Base-by-base conservation (phyloP, 1,140 invertebrate species). In the Drosophila dunni region DNA sequence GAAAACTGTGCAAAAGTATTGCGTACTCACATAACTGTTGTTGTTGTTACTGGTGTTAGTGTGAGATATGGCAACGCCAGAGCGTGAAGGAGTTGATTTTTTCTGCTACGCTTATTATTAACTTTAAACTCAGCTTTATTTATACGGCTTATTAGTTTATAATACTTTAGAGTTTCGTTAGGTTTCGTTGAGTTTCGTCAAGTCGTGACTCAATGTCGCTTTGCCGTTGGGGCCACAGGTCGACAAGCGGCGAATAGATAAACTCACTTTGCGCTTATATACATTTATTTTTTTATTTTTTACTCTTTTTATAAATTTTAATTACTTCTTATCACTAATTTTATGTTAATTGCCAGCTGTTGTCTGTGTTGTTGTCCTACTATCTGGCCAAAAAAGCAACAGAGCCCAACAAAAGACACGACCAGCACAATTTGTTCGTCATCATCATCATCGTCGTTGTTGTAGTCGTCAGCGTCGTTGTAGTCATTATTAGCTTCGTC, bases 311-410 rank as follows among this genome's bases (percentile, higher is more conserved):
- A 75, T 76, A 74, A 88, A 79, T 83, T 88, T 86, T 86, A 86
- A 86, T 86, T 83, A 86, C 73, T 50, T 13, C 73, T 86, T 86
- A 86, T 86, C 83, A 83, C 79, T 83, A 88, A 88, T 86, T 86
- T 79, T 86, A 86, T 89, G 83, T 80, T 86, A 86, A 86, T 86
- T 79, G 79, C 76, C 83, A 83, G 69, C 83, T 88, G 84, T 75
- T 81, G 79, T 46, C 56, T 33, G 42, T 88, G 83, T 70, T 79
- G 75, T 38, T 54, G 29, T 54, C 54, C 54, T 44, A 20, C 38
- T 57, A 17, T 67, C 65, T 40, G n/a, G 17, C 42, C 33, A 34
- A 57, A 64, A 29, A 50, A 50, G 29, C 40, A 53, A 53, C 11
- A 36, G 36, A 51, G 45, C 29, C 11, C 57, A 42, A 60, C 69